Evolutionary conservation across 2,113 vertebrate genomes (phyloP), one percentile per base, ranked within the genome.

Genomic region (Riparia riparia): DNA sequence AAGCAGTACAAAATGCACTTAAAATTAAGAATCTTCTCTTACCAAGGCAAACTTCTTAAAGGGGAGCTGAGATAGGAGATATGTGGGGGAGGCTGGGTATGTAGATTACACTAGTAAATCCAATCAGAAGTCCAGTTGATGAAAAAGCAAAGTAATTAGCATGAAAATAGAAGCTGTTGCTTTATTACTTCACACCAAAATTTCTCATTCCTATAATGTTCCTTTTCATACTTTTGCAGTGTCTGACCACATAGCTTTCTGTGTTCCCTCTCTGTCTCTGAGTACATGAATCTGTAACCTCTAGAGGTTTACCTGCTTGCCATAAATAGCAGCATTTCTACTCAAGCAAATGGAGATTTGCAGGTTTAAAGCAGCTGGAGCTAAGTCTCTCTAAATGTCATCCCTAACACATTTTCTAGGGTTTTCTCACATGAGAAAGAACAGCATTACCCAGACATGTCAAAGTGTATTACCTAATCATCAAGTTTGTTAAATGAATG

Each of bases 391-490:
- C 91, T 83, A 89, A 87, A 91, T 58, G 44, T 39, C 85, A 95
- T 32, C 34, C 49, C 73, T 80, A 95, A 78, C 84, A 76, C 49
- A 73, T 96, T 95, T 68, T 79, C 81, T 91, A 83, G 42, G 64
- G 42, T 70, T 76, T 93, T 79, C 82, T 91, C 66, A 82, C 82
- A 81, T 15, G 82, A 93, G 81, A 90, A 94, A 91, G 76, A 89
- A 94, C 15, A 93, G 86, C 84, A 82, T 71, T 93, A 94, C 56
- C 41, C 76, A 93, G 94, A 86, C 84, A 71, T 29, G 51, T 82
- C 63, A 77, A 93, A 95, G 82, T 34, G 51, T 44, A 90, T 93
- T 90, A 97, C 83, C 84, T 82, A 89, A 89, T 93, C 93, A 90
- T 76, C 69, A 74, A 25, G 37, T 82, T 58, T 94, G 86, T 80